phyloP scores from a whole-genome alignment of 2,113 vertebrate genomes.

The Maccullochella peelii region DNA sequence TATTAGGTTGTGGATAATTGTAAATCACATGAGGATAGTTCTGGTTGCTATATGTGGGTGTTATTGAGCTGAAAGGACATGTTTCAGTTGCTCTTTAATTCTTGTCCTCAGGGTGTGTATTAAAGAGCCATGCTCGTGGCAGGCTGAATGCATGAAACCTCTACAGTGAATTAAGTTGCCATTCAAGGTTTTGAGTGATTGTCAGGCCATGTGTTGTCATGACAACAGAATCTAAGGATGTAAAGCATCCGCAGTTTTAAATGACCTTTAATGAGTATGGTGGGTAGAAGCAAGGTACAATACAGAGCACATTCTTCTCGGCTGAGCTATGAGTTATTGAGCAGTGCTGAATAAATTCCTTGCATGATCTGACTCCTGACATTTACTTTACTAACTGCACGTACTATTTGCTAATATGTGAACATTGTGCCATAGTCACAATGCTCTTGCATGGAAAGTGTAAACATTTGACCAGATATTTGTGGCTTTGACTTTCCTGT shows the following conservation, averaged over 20 bases:
- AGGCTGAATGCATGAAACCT: background rate
- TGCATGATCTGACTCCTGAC: background rate
- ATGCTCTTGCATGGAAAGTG: constrained; percentile 26
- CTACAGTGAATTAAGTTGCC: background rate
- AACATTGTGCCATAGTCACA: background rate
- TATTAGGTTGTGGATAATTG: background rate
- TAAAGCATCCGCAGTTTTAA: constrained; percentile 9
- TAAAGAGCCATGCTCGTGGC: background rate
- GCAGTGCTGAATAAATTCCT: constrained; percentile 5
- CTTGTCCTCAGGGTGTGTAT: background rate
- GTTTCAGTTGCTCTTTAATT: background rate
- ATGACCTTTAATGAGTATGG: constrained; percentile 22
- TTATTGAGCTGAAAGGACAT: background rate
- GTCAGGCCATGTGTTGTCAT: constrained; percentile 36
- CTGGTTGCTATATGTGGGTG: background rate
- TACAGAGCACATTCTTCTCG: background rate
- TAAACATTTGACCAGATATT: constrained; percentile 9
- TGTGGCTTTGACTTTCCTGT: background rate
- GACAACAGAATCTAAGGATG: constrained; percentile 33
- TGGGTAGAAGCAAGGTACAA: background rate
- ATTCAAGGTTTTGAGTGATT: constrained; percentile 16
- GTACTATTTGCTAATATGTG: constrained; percentile 1
- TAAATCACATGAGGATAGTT: background rate
- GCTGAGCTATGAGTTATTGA: background rate
- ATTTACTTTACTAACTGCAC: constrained; percentile 13